Conservation (phyloP, 2,113 vertebrate genomes). For the Leptocoma aspasia region DNA sequence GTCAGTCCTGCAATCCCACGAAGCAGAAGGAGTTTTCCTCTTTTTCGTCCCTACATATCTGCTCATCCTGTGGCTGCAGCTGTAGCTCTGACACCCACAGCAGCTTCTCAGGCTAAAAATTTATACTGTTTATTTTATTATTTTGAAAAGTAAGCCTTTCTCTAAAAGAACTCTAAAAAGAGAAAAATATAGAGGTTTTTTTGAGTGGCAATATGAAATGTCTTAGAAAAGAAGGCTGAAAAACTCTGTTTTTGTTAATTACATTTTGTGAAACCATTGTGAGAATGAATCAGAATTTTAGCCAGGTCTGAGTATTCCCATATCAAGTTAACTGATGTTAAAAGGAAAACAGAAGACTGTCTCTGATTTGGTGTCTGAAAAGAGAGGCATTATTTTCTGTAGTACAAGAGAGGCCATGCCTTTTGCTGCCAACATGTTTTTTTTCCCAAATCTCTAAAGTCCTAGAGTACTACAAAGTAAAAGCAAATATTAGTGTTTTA, state of each 20-base stretch:
- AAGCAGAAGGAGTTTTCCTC: background rate
- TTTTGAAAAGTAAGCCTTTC: background rate
- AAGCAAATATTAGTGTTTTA: background rate
- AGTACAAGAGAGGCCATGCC: background rate
- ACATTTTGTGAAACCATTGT: background rate
- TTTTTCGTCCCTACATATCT: background rate
- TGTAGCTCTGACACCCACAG: background rate
- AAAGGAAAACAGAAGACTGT: background rate
- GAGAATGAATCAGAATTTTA: background rate
- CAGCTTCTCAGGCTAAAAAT: background rate
- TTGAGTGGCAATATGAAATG: background rate
- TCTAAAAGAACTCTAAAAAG: background rate
- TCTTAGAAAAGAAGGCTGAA: background rate
- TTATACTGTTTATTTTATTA: background rate
- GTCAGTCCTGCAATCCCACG: background rate
- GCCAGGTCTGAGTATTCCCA: background rate
- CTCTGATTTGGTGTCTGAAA: background rate
- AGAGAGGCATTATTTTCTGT: background rate
- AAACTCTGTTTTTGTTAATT: background rate
- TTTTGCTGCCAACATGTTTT: background rate
- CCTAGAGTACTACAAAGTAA: background rate
- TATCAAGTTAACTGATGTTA: background rate
- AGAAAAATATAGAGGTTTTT: background rate
- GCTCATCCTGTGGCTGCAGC: background rate
- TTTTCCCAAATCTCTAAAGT: background rate